Evolutionary conservation across 2,113 vertebrate species (phyloP).

Genomic region (Xenopus laevis): DNA sequence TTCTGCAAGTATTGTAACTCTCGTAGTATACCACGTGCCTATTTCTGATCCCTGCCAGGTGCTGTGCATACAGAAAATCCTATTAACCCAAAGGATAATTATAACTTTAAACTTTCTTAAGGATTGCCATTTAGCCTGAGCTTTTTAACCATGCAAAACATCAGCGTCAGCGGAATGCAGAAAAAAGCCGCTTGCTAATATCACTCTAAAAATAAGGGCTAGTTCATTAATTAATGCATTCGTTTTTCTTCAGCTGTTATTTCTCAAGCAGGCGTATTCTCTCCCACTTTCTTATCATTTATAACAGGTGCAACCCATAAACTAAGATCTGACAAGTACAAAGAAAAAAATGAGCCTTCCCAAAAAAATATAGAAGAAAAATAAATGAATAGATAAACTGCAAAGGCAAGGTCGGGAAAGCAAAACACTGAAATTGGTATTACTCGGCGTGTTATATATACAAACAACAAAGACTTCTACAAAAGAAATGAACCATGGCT

Average conservation of each 20-base stretch:
- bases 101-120: too few relatives aligned
- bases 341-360: conserved; percentile 36
- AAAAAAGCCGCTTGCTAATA: background rate
- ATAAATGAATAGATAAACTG: conserved; percentile 44
- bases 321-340: conserved; percentile 45
- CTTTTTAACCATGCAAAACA: too few relatives aligned
- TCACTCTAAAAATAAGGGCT: background rate
- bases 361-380: conserved; percentile 46
- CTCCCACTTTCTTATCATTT: conserved; percentile 43
- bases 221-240: background rate
- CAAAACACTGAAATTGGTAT: conserved; percentile 47
- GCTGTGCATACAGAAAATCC: too few relatives aligned
- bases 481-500: conserved; percentile 34
- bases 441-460: conserved; percentile 39
- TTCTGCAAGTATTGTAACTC: too few relatives aligned
- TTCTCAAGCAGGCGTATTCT: background rate
- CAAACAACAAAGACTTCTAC: conserved; percentile 39
- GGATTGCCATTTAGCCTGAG: too few relatives aligned
- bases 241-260: conserved; percentile 13
- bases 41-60: too few relatives aligned
- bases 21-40: too few relatives aligned
- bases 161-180: background rate
- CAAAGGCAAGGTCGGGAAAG: conserved; percentile 42
- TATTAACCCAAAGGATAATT: too few relatives aligned
- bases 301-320: conserved; percentile 47